Evolutionary conservation across 92 coral and sea anemone genomes (phyloP), one percentile per base, ranked within the genome.

Genomic region (Pocillopora grandis): DNA sequence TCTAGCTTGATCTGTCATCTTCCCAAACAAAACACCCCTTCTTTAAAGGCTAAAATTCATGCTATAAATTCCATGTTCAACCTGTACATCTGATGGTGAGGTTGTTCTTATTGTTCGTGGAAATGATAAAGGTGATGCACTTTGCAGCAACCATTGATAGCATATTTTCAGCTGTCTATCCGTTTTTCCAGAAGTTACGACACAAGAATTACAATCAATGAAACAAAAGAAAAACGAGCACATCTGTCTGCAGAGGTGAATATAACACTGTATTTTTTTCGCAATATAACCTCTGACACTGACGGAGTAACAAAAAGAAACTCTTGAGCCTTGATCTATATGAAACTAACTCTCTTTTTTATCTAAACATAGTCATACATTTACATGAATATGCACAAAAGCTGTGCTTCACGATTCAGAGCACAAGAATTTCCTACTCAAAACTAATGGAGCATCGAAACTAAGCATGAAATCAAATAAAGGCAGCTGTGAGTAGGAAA

Each of bases 361-460:
- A 68, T 52, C 33, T 19, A 64, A 27, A 64, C 20, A 60, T 18
- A 60, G 72, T 60, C 70, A 17, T 23, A 58, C 20, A 60, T 81
- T 81, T 58, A 81, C 68, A 81, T 58, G 49, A 81, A 81, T 35
- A 59, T 33, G 37, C 12, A 70, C 73, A 71, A 81, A 61, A n/a
- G 48, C 20, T 17, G 49, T 61, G 19, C 15, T 27, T 23, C 75
- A 37, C 48, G 48, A 75, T 57, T 60, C 33, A 75, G 5, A 76
- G 76, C 19, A 23, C 56, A 33, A 27, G 52, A 58, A 71, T 71
- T 16, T 42, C 72, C 17, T 31, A 55, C 55, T 59, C 56, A 16
- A 70, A 55, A 36, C 5, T 2, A 49, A 36, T 15, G 15, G 9
- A 27, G 36, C 36, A 7, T 78, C 62, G n/a, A 49, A 65, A 52